A percentile compares a stretch with the other conserved stretches of the same genome.
These are phyloP conservation scores for Trididemnum nubilum DNA, from an alignment of 23 tunicate genomes.

Conservation along the genomic window DNA sequence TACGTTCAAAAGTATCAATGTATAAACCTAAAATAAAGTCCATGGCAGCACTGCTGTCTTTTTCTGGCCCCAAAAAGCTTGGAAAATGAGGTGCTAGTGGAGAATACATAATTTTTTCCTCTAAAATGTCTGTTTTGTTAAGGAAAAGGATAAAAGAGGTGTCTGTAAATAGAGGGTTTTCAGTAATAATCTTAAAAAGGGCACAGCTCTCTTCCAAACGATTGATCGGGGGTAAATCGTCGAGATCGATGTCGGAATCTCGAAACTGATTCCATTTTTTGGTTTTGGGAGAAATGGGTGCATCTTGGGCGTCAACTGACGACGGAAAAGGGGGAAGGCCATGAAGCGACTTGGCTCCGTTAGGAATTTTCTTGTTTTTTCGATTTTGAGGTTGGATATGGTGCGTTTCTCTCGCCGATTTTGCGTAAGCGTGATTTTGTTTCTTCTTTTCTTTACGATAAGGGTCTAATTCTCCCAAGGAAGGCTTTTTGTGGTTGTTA, in stretches of 20 bases:
- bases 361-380: neutral
- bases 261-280: neutral
- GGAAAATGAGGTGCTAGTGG: conserved; percentile 71
- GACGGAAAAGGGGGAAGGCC: conserved; percentile 53
- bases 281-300: neutral
- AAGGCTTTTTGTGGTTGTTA: conserved; percentile 25
- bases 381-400: neutral
- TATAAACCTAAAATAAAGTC: conserved; percentile 61
- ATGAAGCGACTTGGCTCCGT: neutral
- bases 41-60: conserved; percentile 61
- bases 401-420: neutral
- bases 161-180: conserved; percentile 57
- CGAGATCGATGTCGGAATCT: conserved; percentile 29
- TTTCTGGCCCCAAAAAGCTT: conserved; percentile 47
- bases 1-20: conserved; percentile 56
- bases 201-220: conserved; percentile 77
- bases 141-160: conserved; percentile 87
- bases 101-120: conserved; percentile 72
- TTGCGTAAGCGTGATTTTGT: neutral
- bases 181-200: conserved; percentile 70
- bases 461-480: neutral
- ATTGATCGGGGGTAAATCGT: conserved; percentile 31
- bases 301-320: neutral
- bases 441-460: neutral
- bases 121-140: conserved; percentile 89